Percentiles rank a stretch among this genome's conserved stretches.
Evolutionary conservation across 1,140 invertebrate genomes (phyloP).

Genomic region (Macrotrachela quadricornifera): DNA sequence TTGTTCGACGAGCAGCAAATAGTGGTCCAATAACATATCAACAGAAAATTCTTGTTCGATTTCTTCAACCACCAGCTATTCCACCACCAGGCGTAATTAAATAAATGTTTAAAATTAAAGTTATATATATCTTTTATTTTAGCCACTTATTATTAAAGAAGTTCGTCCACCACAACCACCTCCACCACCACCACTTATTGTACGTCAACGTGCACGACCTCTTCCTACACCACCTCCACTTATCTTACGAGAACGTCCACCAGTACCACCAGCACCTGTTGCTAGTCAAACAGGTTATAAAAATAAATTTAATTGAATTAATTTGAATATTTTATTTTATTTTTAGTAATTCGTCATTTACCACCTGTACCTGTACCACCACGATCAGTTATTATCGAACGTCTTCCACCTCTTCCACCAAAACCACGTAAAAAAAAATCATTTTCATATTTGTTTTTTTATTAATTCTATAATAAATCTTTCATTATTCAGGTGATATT

Average conservation of each 20-base stretch:
- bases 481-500: neutral
- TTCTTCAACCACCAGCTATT: neutral
- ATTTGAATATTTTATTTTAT: no score
- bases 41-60: neutral
- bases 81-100: neutral
- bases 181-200: neutral
- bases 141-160: neutral
- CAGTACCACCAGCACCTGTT: neutral
- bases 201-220: neutral
- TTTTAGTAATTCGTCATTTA: no score
- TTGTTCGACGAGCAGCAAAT: neutral
- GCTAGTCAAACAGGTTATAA: neutral
- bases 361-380: neutral
- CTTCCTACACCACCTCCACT: neutral
- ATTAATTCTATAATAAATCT: no score
- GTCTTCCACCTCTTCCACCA: neutral
- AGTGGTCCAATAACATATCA: neutral
- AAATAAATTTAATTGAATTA: neutral
- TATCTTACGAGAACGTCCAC: neutral
- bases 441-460: no score
- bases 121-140: no score
- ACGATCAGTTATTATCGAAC: neutral
- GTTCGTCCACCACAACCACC: neutral
- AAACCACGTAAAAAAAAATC: neutral
- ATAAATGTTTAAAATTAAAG: no score